Evolutionary conservation across 2,797 vertebrate species (phyloP).

Genomic region (Anabas testudineus): DNA sequence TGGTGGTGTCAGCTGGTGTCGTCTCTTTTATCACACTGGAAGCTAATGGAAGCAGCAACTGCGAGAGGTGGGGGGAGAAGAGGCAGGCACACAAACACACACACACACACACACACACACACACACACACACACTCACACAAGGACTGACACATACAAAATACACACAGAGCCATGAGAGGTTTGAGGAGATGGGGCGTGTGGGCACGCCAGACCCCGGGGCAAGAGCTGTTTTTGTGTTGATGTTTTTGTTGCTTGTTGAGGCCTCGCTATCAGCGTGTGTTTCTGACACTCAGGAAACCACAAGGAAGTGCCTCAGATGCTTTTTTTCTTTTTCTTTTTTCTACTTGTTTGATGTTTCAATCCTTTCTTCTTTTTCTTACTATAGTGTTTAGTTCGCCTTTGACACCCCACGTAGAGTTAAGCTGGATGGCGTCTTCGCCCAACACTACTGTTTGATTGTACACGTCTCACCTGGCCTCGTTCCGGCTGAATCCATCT

Average conservation of each 20-base stretch:
- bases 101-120: slow-evolving; percentile 22
- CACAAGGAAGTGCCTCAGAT: slow-evolving; percentile 48
- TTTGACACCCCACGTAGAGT: slow-evolving; percentile 13
- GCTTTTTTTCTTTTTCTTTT: slow-evolving; percentile 16
- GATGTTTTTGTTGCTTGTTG: slow-evolving; percentile 67
- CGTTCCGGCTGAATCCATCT: slow-evolving; percentile 35
- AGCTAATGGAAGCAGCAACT: slow-evolving; percentile 82
- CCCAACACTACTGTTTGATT: slow-evolving; percentile 44
- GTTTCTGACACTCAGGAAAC: slow-evolving; percentile 68
- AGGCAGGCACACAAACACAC: slow-evolving; percentile 19
- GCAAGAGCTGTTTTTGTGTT: slow-evolving; percentile 71
- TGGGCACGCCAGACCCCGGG: slow-evolving; percentile 64
- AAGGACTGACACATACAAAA: slow-evolving; percentile 40
- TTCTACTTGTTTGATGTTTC: slow-evolving; percentile 40
- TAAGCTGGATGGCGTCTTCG: slow-evolving; percentile 36
- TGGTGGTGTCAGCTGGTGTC: slow-evolving; percentile 81
- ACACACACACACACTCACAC: slow-evolving; percentile 25
- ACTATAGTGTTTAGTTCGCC: slow-evolving; percentile 19
- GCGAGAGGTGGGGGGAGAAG: slow-evolving; percentile 68
- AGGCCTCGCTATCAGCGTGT: slow-evolving; percentile 63
- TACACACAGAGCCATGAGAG: slow-evolving; percentile 64
- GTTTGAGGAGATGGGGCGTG: slow-evolving; percentile 71
- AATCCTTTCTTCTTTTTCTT: slow-evolving; percentile 4
- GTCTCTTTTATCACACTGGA: slow-evolving; percentile 84
- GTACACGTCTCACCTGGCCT: slow-evolving; percentile 50